Evolutionary conservation across 2,797 vertebrate genomes (phyloP), one percentile per base, ranked within the genome.

Genomic region (Mus caroli): DNA sequence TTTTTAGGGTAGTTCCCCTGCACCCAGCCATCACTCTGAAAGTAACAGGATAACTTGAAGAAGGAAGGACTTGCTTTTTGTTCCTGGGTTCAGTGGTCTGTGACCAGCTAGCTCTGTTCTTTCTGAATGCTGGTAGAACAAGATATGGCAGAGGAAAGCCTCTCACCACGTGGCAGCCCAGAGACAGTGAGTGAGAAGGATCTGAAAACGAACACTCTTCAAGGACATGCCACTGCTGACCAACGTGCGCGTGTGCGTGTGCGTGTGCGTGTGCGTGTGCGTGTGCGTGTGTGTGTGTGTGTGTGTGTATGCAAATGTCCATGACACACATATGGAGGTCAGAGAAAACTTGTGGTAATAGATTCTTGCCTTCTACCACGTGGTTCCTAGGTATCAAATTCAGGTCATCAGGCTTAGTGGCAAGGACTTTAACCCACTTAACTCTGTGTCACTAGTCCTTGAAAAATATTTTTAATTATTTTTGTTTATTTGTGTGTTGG

Each of bases 1-100:
- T 90, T 94, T 97, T 97, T 54, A 95, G 75, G 56, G 3, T 80
- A 14, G 37, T 90, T 50, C 26, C 13, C 12, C 12, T 22, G 19
- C 60, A 43, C 28, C 17, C 60, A 34, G 13, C 37, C 37, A 56
- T 58, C 28, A 40, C 52, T 71, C 20, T 69, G 50, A 71, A 71
- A 60, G n/a, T 69, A 20, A 67, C 89, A 56, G 24, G 37, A 34
- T 82, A 56, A 91, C 24, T 69, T 86, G 40, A 46, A 88, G 52
- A 14, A 58, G 52, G 64, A 73, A 28, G 62, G 40, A 13, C 28
- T 90, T 80, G 52, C 28, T 22, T 56, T 54, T 40, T 6, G 14
- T 31, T 34, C 50, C 43, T 43, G n/a, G 50, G 14, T 71, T 71
- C 77, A 58, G 26, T 17, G 46, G n/a, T 82, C 62, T 17, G 19